These are phyloP conservation scores for Meloidogyne floridensis DNA, from an alignment of 1,140 invertebrate species.

Conservation along the genomic window DNA sequence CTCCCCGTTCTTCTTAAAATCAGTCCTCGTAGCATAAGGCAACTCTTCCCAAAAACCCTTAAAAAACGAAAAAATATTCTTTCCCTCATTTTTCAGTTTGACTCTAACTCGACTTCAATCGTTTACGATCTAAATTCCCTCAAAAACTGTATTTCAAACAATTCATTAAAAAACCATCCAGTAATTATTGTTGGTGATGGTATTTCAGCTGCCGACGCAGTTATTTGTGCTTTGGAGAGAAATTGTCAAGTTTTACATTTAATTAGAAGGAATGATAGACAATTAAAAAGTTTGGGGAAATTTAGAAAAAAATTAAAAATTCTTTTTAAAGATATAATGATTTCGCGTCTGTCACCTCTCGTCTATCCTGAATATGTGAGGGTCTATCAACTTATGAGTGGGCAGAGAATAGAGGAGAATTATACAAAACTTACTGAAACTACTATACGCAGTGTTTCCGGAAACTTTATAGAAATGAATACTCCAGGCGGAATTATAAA, in stretches of 20 bases:
- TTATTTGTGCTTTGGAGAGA: slow-evolving; percentile 52
- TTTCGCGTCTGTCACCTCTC: slow-evolving; percentile 55
- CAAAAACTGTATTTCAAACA: slow-evolving; percentile 33
- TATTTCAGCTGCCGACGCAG: slow-evolving; percentile 60
- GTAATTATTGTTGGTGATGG: slow-evolving; percentile 60
- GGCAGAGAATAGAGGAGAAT: slow-evolving; percentile 36
- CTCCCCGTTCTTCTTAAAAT: too few species aligned
- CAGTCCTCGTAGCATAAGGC: too few species aligned
- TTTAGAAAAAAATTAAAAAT: slow-evolving; percentile 15
- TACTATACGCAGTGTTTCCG: slow-evolving; percentile 35
- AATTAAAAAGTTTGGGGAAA: slow-evolving; percentile 47
- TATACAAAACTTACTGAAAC: slow-evolving; percentile 39
- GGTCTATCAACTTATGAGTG: slow-evolving; percentile 57
- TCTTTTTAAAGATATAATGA: slow-evolving; percentile 44
- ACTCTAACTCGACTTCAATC: slow-evolving; percentile 31
- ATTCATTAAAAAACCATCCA: not conserved
- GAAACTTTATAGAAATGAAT: slow-evolving; percentile 5
- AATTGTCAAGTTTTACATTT: slow-evolving; percentile 58
- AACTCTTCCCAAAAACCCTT: too few species aligned
- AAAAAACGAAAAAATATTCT: not conserved
- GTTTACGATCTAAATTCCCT: slow-evolving; percentile 49
- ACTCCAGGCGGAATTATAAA: slow-evolving; percentile 33
- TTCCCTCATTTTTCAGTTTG: not conserved
- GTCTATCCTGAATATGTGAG: slow-evolving; percentile 60
- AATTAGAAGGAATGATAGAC: slow-evolving; percentile 52